Base-by-base conservation (phyloP, 2,888 invertebrate genomes). In the Archips crataeganus region DNA sequence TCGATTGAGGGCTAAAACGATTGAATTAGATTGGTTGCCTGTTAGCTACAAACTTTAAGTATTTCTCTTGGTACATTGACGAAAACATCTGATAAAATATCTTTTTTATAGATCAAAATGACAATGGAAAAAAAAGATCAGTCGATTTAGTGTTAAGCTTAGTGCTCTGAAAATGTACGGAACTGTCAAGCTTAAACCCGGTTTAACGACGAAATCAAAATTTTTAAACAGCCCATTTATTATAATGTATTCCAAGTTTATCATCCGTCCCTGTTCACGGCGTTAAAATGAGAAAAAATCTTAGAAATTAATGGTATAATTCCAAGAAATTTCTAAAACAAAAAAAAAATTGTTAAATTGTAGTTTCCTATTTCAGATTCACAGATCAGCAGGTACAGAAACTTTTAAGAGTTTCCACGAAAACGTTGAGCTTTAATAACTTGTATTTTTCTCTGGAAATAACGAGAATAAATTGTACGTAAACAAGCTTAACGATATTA, bases 1-100 rank as follows among this genome's bases (percentile, higher is more conserved):
- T 61, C 54, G 42, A 13, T 45, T 23, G 61, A 54, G 51, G 61
- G 45, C 59, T 65, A 65, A 23, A 64, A 15, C 15, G 39, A 39
- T 61, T 13, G 15, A 61, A 61, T 61, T 61, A 13, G 9, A 42
- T 39, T 42, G 61, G 61, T 15, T 15, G 15, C n/a, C 3, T 11
- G 15, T 51, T 15, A 4, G 15, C 1, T 15, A 4, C 6, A 51
- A 51, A 51, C 47, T 47, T 4, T 47, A 47, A 13, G 13, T 3
- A 13, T 4, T 13, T 15, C n/a, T n/a, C 6, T 2, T 51, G 51
- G 1, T 23, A 51, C 51, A 15, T 13, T 15, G n/a, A 6, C 1
- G 2, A 51, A 49, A n/a, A 49, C 13, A 49, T 49, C n/a, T 13
- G 10, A n/a, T 13, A 13, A 13, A n/a, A 13, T 49, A 49, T 10